Percentiles rank a stretch among this genome's conserved stretches.
Conservation (phyloP, 2,113 vertebrate genomes). For the Reinhardtius hippoglossoides region DNA sequence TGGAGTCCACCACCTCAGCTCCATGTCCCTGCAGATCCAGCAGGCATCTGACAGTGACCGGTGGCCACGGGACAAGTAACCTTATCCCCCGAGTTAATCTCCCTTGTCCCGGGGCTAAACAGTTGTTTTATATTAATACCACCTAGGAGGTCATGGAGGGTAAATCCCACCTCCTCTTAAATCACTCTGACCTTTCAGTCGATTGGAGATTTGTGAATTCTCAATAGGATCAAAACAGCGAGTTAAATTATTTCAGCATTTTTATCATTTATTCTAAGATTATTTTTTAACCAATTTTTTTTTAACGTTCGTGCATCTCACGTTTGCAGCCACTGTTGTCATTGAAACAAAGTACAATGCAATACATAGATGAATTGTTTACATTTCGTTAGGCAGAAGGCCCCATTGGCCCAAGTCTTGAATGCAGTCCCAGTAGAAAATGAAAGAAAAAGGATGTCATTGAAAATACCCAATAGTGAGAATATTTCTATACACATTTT, state of each 20-base stretch:
- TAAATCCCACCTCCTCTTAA: background rate
- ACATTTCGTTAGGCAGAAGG: no score
- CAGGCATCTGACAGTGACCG: constrained; percentile 32
- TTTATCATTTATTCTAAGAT: background rate
- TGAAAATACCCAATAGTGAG: no score
- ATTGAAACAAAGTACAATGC: no score
- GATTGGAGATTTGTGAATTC: background rate
- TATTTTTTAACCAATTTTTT: background rate
- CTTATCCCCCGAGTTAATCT: constrained; percentile 52
- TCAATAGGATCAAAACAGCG: background rate
- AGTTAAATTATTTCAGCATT: background rate
- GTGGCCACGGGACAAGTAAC: constrained; percentile 32
- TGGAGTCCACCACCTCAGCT: no score
- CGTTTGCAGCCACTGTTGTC: background rate
- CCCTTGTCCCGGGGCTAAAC: constrained; percentile 51
- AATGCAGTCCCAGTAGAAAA: no score
- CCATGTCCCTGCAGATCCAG: no score
- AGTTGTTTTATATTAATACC: constrained; percentile 67
- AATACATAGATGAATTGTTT: no score
- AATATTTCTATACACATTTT: no score
- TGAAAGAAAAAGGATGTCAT: no score
- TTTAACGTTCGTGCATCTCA: background rate
- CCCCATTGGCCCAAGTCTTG: no score
- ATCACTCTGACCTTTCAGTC: constrained; percentile 47
- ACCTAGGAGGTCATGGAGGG: constrained; percentile 38